Conservation (phyloP, 2,888 invertebrate genomes). For the Nomada fabriciana region DNA sequence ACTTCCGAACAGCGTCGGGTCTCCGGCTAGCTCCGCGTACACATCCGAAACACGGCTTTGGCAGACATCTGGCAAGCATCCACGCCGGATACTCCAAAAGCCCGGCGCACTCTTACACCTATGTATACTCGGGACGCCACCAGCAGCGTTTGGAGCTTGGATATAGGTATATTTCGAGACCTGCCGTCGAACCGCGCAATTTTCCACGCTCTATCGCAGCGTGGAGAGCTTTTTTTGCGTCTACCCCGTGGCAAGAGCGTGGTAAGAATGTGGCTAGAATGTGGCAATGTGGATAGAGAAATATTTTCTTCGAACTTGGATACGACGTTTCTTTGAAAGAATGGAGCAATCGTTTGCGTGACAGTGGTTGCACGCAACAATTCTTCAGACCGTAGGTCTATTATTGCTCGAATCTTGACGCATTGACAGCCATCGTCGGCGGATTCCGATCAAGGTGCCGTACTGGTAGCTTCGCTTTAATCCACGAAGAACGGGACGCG, state of each 20-base stretch:
- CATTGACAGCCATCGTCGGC: background rate
- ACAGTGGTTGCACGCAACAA: too few species aligned
- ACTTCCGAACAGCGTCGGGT: slow-evolving; percentile 55
- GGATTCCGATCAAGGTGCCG: slow-evolving; percentile 10
- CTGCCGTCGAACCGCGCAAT: slow-evolving; percentile 51
- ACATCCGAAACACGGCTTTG: slow-evolving; percentile 67
- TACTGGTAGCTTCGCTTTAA: slow-evolving; percentile 39
- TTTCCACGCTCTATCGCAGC: slow-evolving; percentile 47
- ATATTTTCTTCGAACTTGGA: background rate
- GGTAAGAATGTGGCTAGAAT: background rate
- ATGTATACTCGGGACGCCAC: slow-evolving; percentile 46
- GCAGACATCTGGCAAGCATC: slow-evolving; percentile 78
- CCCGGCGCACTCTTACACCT: slow-evolving; percentile 58
- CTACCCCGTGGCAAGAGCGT: slow-evolving; percentile 6
- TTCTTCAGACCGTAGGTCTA: too few species aligned
- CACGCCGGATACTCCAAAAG: slow-evolving; percentile 72
- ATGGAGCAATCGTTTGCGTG: too few species aligned
- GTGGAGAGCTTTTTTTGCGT: slow-evolving; percentile 23
- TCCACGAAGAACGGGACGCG: slow-evolving; percentile 40
- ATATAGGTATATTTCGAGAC: slow-evolving; percentile 70
- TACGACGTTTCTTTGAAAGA: too few species aligned
- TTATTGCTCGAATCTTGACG: background rate
- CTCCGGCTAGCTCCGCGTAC: slow-evolving; percentile 56
- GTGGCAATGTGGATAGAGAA: background rate
- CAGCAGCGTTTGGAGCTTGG: slow-evolving; percentile 52